Evolutionary conservation across 2,797 vertebrate species (phyloP).

Genomic region (Falco naumanni): DNA sequence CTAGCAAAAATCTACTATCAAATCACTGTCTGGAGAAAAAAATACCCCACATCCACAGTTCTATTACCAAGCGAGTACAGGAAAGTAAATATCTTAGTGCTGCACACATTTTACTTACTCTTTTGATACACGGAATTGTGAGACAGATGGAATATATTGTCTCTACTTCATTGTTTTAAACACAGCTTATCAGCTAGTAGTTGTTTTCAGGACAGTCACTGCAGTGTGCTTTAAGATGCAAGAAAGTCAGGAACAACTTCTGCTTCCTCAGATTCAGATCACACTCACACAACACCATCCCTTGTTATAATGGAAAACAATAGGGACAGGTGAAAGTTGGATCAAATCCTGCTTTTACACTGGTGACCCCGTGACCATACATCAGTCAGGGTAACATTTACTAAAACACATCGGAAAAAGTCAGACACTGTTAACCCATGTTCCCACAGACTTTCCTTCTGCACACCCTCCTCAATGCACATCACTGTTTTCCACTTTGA

Average conservation of each 20-base stretch:
- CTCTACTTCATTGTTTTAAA: background rate
- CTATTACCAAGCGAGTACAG: background rate
- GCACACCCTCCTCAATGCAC: background rate
- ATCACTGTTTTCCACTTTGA: background rate
- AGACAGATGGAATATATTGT: background rate
- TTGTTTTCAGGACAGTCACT: background rate
- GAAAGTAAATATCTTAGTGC: background rate
- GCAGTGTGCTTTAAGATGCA: background rate
- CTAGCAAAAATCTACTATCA: background rate
- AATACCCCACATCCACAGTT: background rate
- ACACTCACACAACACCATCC: rapidly evolving
- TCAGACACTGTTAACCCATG: background rate
- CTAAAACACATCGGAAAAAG: background rate
- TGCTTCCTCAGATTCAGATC: background rate
- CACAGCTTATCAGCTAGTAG: background rate
- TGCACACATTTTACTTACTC: background rate
- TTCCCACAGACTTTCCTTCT: background rate
- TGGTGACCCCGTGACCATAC: background rate
- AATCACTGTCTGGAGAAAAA: background rate
- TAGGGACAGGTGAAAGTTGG: background rate
- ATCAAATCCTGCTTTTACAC: background rate
- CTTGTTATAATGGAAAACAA: background rate
- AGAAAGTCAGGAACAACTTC: background rate
- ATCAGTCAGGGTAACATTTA: background rate
- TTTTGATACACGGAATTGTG: background rate